Evolutionary conservation across 2,113 vertebrate genomes (phyloP).

Genomic region (Callospermophilus lateralis): DNA sequence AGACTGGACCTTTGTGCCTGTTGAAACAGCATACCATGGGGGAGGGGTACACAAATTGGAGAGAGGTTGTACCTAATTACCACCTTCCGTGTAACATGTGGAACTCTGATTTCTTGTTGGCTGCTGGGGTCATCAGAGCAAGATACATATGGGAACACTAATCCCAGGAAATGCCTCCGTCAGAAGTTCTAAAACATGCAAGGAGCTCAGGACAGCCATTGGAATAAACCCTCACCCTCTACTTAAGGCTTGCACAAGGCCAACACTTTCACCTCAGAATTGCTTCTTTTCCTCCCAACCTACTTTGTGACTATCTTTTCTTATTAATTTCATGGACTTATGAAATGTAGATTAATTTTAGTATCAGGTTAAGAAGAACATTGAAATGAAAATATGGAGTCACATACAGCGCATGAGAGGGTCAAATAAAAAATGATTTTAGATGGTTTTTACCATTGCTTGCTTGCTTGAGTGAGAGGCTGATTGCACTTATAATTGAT

Average conservation of each 20-base stretch:
- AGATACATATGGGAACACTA: neutral
- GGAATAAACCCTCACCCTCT: neutral
- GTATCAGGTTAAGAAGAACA: constrained; percentile 35
- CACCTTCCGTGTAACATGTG: neutral
- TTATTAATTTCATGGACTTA: neutral
- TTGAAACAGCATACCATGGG: constrained; percentile 20
- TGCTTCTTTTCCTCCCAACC: neutral
- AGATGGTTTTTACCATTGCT: neutral
- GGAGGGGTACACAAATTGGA: neutral
- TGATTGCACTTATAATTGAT: constrained; percentile 31
- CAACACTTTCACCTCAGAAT: neutral
- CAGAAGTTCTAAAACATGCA: neutral
- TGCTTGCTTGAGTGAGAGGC: neutral
- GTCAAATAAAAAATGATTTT: constrained; percentile 26
- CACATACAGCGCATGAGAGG: neutral
- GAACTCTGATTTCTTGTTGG: neutral
- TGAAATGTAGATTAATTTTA: constrained; percentile 54
- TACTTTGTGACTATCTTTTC: neutral
- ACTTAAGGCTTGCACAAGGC: neutral
- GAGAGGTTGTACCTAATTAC: neutral
- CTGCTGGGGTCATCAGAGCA: neutral
- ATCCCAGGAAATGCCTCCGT: neutral
- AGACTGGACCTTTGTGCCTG: neutral
- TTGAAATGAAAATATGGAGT: neutral
- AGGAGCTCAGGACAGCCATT: neutral